A percentile compares a stretch with the other conserved stretches of the same genome.
Conservation (phyloP, 2,113 vertebrate species). For the Ariopsis seemanni region DNA sequence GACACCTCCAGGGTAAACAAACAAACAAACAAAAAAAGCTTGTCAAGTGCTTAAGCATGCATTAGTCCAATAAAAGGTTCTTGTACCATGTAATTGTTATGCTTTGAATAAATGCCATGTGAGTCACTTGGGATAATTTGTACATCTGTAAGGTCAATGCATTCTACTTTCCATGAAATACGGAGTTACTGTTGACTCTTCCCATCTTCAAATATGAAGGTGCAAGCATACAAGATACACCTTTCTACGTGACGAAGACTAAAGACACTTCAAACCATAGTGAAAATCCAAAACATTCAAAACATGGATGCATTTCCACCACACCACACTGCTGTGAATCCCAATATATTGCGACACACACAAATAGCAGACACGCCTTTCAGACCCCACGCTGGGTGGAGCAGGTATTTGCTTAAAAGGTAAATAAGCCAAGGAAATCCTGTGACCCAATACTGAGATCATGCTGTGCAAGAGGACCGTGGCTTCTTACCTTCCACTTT, state of each 20-base stretch:
- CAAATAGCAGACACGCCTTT: slow-evolving; percentile 25
- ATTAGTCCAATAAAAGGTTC: background rate
- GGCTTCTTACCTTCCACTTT: slow-evolving; percentile 4
- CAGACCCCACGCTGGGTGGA: slow-evolving; percentile 20
- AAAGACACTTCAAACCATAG: background rate
- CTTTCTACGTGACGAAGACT: background rate
- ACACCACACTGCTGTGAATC: background rate
- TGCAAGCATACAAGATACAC: slow-evolving; percentile 27
- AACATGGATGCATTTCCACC: background rate
- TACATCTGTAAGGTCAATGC: background rate
- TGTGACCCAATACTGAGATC: background rate
- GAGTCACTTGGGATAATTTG: background rate
- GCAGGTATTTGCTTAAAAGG: slow-evolving; percentile 26
- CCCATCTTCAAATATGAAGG: background rate
- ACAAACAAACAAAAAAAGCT: background rate
- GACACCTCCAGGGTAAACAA: background rate
- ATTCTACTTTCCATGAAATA: background rate
- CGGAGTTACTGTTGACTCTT: slow-evolving; percentile 8
- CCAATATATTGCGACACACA: background rate
- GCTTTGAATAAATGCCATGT: background rate
- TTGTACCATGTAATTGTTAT: too few relatives aligned
- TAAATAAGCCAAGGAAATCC: slow-evolving; percentile 41
- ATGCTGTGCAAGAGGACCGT: background rate
- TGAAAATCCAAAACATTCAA: background rate
- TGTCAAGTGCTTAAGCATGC: background rate